phyloP scores from a whole-genome alignment of 2,797 vertebrate genomes.

The Mormyrus hasselquistii region DNA sequence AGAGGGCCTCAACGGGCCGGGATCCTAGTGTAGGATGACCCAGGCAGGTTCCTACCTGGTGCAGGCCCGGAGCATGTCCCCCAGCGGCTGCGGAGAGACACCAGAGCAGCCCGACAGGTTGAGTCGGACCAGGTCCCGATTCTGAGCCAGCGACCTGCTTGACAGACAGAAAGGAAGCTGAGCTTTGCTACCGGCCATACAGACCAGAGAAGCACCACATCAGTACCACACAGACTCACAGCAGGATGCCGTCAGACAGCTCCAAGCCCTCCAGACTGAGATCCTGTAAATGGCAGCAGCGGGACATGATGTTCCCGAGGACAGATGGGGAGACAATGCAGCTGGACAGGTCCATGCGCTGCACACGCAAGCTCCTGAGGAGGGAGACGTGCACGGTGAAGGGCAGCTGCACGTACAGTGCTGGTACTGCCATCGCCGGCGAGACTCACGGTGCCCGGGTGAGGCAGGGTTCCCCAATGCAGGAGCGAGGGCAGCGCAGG shows the following conservation, averaged over 20 bases:
- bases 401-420: background rate
- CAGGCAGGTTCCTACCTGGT: constrained; percentile 54
- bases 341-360: constrained; percentile 81
- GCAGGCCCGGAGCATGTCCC: constrained; percentile 67
- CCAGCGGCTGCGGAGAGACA: constrained; percentile 68
- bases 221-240: constrained; percentile 50
- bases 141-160: constrained; percentile 68
- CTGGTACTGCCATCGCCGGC: background rate
- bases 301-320: constrained; percentile 65
- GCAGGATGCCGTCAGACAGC: constrained; percentile 70
- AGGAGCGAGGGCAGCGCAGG: constrained; percentile 80
- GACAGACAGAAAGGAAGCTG: background rate
- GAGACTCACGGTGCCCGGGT: constrained; percentile 63
- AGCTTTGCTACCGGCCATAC: background rate
- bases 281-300: constrained; percentile 67
- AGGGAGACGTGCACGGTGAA: background rate
- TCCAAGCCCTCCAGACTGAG: constrained; percentile 82
- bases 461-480: constrained; percentile 61
- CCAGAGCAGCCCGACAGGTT: constrained; percentile 80
- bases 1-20: background rate
- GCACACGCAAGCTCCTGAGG: constrained; percentile 65
- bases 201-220: background rate
- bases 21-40: background rate
- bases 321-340: constrained; percentile 61
- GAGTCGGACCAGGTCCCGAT: constrained; percentile 65